A percentile compares a stretch with the other conserved stretches of the same genome.
Evolutionary conservation across 2,888 invertebrate genomes (phyloP).

Genomic region (Hirtodrosophila confusa): DNA sequence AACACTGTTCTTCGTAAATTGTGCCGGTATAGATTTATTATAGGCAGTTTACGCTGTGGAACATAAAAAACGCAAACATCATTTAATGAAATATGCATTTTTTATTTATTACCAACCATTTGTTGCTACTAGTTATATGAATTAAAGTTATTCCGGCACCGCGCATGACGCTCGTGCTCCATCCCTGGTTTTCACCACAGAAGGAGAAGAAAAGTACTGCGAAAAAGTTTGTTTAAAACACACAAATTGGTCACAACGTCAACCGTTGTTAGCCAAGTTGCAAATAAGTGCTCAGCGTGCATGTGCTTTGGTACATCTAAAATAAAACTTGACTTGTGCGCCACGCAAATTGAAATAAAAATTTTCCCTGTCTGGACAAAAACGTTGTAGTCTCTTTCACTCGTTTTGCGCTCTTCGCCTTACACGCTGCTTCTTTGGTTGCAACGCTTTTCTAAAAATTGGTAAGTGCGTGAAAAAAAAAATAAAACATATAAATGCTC

Average conservation of each 20-base stretch:
- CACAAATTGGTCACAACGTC: slow-evolving; percentile 64
- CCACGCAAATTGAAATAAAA: slow-evolving; percentile 26
- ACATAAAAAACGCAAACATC: slow-evolving; percentile 2
- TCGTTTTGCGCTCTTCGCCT: slow-evolving; percentile 74
- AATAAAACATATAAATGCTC: slow-evolving; percentile 21
- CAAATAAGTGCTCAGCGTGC: slow-evolving; percentile 34
- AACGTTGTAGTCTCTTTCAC: slow-evolving; percentile 72
- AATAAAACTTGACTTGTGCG: slow-evolving; percentile 26
- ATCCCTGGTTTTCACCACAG: slow-evolving; percentile 62
- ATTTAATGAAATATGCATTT: slow-evolving; percentile 1
- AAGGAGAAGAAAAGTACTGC: slow-evolving; percentile 67
- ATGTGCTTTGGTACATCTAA: slow-evolving; percentile 33
- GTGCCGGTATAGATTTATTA: slow-evolving; percentile 47
- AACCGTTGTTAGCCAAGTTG: slow-evolving; percentile 52
- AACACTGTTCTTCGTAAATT: slow-evolving; percentile 43
- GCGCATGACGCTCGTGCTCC: slow-evolving; percentile 59
- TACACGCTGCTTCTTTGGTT: slow-evolving; percentile 66
- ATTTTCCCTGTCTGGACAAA: slow-evolving; percentile 51
- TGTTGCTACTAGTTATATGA: slow-evolving; percentile 22
- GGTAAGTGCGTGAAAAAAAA: slow-evolving; percentile 61
- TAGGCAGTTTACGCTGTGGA: neutral
- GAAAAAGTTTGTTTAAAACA: slow-evolving; percentile 67
- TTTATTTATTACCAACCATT: neutral
- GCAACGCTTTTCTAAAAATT: slow-evolving; percentile 58
- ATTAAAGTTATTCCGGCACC: slow-evolving; percentile 45